Percentiles rank a stretch among this genome's conserved stretches.
These are phyloP conservation scores for Cinclus cinclus DNA, from an alignment of 2,113 vertebrate species.

Conservation along the genomic window DNA sequence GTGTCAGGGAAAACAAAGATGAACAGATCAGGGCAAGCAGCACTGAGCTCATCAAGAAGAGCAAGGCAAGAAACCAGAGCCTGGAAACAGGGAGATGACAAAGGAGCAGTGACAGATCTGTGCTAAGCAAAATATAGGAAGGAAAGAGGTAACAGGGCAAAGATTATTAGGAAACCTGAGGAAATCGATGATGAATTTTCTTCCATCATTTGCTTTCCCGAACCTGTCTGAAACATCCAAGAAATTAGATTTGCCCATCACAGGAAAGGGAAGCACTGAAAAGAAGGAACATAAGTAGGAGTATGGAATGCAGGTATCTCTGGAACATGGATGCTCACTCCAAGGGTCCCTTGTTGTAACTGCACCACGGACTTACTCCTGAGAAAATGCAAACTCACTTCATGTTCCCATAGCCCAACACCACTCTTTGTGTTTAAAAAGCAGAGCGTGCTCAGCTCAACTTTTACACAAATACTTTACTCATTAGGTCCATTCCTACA, in stretches of 20 bases:
- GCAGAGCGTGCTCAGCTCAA: not conserved
- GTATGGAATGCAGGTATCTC: not conserved
- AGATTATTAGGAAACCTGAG: slow-evolving; percentile 23
- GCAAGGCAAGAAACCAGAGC: slow-evolving; percentile 52
- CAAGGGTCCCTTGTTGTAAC: not conserved
- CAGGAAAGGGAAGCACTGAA: not conserved
- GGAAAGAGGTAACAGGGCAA: slow-evolving; percentile 42
- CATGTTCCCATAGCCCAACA: not conserved
- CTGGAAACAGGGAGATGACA: slow-evolving; percentile 44
- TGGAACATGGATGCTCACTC: not conserved
- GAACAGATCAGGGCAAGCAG: slow-evolving; percentile 57
- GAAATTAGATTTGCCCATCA: not conserved
- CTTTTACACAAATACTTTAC: not conserved
- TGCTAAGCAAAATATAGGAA: slow-evolving; percentile 32
- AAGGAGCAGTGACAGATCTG: slow-evolving; percentile 58
- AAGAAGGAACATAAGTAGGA: not conserved
- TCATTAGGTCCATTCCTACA: not conserved
- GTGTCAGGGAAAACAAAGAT: slow-evolving; percentile 57
- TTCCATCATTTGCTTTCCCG: not conserved
- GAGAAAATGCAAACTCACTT: not conserved
- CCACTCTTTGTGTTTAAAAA: not conserved
- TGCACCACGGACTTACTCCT: rapidly evolving
- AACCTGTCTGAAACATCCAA: not conserved
- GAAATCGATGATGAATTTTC: slow-evolving; percentile 30
- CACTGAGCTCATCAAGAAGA: slow-evolving; percentile 51